phyloP scores from a whole-genome alignment of 2,888 invertebrate genomes.

The Formica aserva region DNA sequence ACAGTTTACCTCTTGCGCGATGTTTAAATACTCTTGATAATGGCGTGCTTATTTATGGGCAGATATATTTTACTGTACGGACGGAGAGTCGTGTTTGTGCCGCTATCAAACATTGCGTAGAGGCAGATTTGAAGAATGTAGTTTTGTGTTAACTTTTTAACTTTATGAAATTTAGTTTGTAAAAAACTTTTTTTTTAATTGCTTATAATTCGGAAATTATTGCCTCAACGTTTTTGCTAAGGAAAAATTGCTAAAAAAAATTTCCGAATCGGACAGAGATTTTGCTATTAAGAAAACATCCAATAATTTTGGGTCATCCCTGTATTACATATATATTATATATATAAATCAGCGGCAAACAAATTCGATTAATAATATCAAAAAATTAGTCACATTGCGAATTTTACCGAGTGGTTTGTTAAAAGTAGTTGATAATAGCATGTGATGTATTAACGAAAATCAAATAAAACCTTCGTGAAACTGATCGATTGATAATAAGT shows the following conservation, averaged over 20 bases:
- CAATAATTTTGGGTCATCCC: neutral
- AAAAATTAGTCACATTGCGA: neutral
- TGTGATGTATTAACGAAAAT: constrained; percentile 24
- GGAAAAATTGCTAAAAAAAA: neutral
- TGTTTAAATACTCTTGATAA: constrained; percentile 13
- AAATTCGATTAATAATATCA: constrained; percentile 10
- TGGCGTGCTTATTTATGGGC: constrained; percentile 6
- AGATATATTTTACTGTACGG: constrained; percentile 23
- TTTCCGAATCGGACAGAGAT: neutral
- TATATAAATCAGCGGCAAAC: neutral
- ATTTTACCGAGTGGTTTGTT: constrained; percentile 36
- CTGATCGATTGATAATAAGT: neutral
- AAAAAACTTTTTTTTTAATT: neutral
- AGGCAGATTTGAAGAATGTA: neutral
- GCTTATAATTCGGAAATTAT: neutral
- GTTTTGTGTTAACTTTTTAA: neutral
- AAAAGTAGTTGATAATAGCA: constrained; percentile 18
- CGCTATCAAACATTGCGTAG: neutral
- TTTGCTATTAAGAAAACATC: neutral
- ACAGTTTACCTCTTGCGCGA: neutral
- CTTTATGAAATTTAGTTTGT: neutral
- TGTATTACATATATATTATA: neutral
- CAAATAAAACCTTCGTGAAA: constrained; percentile 16
- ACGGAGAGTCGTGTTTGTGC: neutral
- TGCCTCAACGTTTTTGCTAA: neutral